Evolutionary conservation across 2,113 vertebrate species (phyloP).

Genomic region (Ammodramus savannarum): DNA sequence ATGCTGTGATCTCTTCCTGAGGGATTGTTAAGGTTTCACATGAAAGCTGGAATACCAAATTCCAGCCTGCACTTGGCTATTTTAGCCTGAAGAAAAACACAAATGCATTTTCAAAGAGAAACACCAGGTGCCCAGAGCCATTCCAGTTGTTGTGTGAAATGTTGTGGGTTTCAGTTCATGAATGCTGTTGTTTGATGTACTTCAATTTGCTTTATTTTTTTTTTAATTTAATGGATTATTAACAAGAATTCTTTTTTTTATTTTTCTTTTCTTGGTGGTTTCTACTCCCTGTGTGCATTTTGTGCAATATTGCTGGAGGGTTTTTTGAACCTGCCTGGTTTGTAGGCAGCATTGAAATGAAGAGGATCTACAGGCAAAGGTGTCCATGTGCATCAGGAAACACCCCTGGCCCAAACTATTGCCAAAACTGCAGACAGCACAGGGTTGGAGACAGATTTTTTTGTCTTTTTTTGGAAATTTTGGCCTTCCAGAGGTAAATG

Average conservation of each 20-base stretch:
- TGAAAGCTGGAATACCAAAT: not conserved
- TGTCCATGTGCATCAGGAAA: not conserved
- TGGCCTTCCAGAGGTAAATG: not conserved
- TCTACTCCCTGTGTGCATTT: not conserved
- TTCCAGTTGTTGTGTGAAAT: not conserved
- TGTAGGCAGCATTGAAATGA: not conserved
- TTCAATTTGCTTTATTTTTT: not conserved
- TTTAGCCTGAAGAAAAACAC: not conserved
- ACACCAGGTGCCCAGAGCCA: not conserved
- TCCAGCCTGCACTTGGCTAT: not conserved
- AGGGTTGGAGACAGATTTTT: not conserved
- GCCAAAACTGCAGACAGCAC: not conserved
- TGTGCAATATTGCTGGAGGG: not conserved
- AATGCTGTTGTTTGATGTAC: not conserved
- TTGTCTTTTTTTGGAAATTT: not conserved
- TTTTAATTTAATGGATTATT: not conserved
- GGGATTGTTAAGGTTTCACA: not conserved
- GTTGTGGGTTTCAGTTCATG: not conserved
- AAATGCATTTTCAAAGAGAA: not conserved
- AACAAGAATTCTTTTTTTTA: not conserved
- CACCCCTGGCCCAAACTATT: not conserved
- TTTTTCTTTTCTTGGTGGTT: not conserved
- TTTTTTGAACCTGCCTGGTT: not conserved
- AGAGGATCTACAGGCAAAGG: not conserved
- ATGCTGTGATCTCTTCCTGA: fast-evolving